Evolutionary conservation across 2,888 invertebrate species (phyloP).

Genomic region (Tribolium freemani): DNA sequence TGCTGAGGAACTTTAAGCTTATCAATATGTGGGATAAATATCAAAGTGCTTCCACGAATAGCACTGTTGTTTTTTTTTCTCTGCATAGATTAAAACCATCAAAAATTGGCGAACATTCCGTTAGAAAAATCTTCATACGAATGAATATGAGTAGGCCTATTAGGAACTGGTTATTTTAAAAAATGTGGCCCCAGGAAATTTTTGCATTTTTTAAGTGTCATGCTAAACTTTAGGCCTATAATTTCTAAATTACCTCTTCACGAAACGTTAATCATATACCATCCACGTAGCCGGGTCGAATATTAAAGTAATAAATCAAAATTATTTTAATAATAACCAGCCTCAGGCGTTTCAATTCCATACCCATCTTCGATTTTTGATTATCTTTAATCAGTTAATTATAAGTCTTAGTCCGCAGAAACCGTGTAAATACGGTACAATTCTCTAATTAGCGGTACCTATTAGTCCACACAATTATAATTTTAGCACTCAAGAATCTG

Average conservation of each 20-base stretch:
- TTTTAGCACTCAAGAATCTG: slow-evolving; percentile 20
- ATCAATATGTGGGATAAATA: background rate
- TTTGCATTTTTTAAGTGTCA: background rate
- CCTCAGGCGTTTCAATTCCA: background rate
- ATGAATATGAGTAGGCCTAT: background rate
- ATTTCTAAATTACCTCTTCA: background rate
- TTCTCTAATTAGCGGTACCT: slow-evolving; percentile 19
- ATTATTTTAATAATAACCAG: slow-evolving; percentile 8
- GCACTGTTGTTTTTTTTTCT: background rate
- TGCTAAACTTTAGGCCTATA: background rate
- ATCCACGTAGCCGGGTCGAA: background rate
- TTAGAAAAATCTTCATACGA: background rate
- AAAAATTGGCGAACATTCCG: background rate
- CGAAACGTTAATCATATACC: background rate
- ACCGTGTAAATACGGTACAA: slow-evolving; percentile 28
- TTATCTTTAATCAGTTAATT: slow-evolving; percentile 12
- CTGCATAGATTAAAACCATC: background rate
- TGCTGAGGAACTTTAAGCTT: background rate
- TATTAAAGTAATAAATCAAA: slow-evolving; percentile 12
- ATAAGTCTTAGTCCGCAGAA: background rate
- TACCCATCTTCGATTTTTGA: slow-evolving; percentile 2
- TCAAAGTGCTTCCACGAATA: background rate
- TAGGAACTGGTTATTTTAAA: background rate
- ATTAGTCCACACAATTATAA: slow-evolving; percentile 26
- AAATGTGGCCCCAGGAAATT: background rate